A percentile compares a stretch with the other conserved stretches of the same genome.
Conservation (phyloP, 2,113 vertebrate species). For the Mastomys coucha region DNA sequence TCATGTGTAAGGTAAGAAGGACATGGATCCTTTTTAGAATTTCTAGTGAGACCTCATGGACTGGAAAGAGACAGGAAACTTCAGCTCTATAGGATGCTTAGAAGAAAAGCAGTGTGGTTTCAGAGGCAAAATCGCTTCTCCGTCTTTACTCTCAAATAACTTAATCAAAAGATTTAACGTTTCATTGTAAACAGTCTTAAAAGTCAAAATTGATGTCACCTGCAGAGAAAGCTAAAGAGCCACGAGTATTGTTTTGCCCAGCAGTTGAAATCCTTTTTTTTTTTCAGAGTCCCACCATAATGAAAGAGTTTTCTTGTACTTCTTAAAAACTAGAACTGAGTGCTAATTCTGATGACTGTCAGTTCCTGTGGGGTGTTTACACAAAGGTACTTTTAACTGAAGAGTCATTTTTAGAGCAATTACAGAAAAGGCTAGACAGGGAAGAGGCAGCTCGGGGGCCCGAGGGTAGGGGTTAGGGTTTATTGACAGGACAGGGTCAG, state of each 20-base stretch:
- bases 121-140: conserved; percentile 10
- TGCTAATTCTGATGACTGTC: conserved; percentile 69
- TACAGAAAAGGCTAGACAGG: conserved; percentile 75
- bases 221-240: conserved; percentile 49
- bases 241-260: conserved; percentile 15
- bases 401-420: conserved; percentile 78
- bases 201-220: conserved; percentile 72
- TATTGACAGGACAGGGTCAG: conserved; percentile 81
- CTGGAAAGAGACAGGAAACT: background rate
- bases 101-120: conserved; percentile 34
- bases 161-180: conserved; percentile 70
- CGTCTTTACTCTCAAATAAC: conserved; percentile 65
- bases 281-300: conserved; percentile 54
- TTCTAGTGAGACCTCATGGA: background rate
- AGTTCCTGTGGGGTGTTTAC: conserved; percentile 77
- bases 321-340: conserved; percentile 60
- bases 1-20: conserved; percentile 28
- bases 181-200: conserved; percentile 67
- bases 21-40: background rate
- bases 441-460: conserved; percentile 61
- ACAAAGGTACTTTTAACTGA: conserved; percentile 79
- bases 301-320: conserved; percentile 60
- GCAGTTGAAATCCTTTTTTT: conserved; percentile 69
- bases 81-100: background rate
- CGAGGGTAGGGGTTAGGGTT: conserved; percentile 75